Base-by-base conservation (phyloP, 2,113 vertebrate genomes). In the Microcebus murinus region DNA sequence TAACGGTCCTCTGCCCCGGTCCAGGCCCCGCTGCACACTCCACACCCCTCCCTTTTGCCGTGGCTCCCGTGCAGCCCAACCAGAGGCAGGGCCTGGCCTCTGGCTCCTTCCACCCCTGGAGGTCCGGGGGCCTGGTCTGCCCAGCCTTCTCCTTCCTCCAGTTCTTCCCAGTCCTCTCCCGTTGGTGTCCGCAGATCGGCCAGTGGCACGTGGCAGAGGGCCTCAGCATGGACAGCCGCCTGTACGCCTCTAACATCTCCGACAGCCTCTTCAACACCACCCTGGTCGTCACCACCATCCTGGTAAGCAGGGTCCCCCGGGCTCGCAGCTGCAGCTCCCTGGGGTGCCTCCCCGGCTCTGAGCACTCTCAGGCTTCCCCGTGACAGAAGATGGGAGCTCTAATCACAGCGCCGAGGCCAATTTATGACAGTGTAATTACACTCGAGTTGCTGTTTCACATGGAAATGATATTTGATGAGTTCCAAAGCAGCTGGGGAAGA, bases 211-310 rank as follows among this genome's bases (percentile, higher is more conserved):
- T 99, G 77, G 99, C 99, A 27, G 99, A 99, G 68, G 99, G 99
- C 57, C 99, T 99, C 97, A 99, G 99, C 98, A 99, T 99, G 99
- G 99, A 99, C 98, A 99, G 97, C 97, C 99, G 98, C 96, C 99
- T 99, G 97, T 99, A 99, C 81, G 99, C 99, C 70, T 99, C 99
- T 96, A 99, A 99, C 68, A 98, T 99, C 85, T 99, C 99, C 0
- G 99, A 99, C 98, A 99, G 98, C 42, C 99, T 99, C 96, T 99
- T 99, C 99, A 99, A 99, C 98, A 99, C 99, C 87, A 99, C 99
- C 0, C 99, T 99, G 55, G 99, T 99, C 45, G 99, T 99, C 98
- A 99, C 99, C 57, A 99, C 99, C 93, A 99, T 99, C 98, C 99
- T 99, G 99, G 99, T 99, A 98, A 99, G 99, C 97, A 89, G 98